Evolutionary conservation across 1,140 invertebrate genomes (phyloP), one percentile per base, ranked within the genome.

Genomic region (Liolophura sinensis): DNA sequence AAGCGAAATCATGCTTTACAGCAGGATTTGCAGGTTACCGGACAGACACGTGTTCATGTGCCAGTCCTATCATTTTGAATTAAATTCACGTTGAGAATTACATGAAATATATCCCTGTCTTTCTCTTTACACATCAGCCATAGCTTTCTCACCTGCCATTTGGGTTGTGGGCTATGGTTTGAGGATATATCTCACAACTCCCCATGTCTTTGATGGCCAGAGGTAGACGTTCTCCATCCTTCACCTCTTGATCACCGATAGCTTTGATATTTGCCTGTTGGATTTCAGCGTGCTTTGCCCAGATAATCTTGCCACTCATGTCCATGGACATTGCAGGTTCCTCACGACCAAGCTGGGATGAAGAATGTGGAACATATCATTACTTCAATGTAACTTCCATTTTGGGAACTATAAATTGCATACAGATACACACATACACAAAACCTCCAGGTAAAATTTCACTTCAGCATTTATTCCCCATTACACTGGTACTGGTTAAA

Each of bases 271-370:
- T 98, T 1, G 96, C 97, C 83, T 99, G 96, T 80, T 99, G 97
- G 73, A 99, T 91, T 86, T 99, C 97, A 0, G 94, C 96, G 82
- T 99, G 97, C 75, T 92, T 92, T 0, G 97, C 97, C 96, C 96
- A 99, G 51, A 99, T 93, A 56, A 99, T 98, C 87, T 99, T 99
- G 58, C 97, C 96, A 74, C 91, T 92, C 0, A 92, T 91, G 85
- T 99, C 98, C 98, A 99, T 99, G 0, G 96, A 98, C 75, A 99
- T 96, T 0, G 97, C 97, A 1, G 98, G 98, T 79, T 99, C 97
- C 82, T 99, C 98, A 48, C 97, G 88, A 9, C 98, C 98, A 15
- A 99, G 90, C 85, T 88, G 69, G 22, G 71, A 62, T 50, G 62
- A 40, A 62, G 50, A 51, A 71, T 5, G 31, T 40, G 31, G 9